phyloP scores from a whole-genome alignment of 2,888 invertebrate species.

The Chirona hameri region DNA sequence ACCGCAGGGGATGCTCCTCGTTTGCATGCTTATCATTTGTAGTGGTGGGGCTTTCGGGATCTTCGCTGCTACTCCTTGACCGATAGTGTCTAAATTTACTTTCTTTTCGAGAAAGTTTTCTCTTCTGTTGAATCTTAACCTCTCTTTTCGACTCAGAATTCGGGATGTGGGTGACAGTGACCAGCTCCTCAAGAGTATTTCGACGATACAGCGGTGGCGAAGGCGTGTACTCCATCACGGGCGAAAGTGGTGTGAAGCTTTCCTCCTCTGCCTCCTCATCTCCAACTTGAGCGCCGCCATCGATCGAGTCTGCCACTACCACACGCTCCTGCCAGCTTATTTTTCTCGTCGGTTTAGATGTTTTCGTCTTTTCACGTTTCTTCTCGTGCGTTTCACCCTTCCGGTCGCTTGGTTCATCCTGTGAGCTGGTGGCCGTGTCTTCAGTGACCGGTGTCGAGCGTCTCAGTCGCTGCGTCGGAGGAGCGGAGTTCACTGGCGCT shows the following conservation, averaged over 20 bases:
- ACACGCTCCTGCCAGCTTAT: neutral
- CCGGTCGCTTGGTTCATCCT: too few relatives aligned
- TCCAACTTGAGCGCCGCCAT: neutral
- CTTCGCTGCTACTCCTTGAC: too few relatives aligned
- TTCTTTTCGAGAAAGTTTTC: neutral
- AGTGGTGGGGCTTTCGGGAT: too few relatives aligned
- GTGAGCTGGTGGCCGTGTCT: too few relatives aligned
- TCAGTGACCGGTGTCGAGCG: too few relatives aligned
- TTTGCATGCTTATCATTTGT: too few relatives aligned
- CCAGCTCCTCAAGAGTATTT: neutral
- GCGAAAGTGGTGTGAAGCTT: neutral
- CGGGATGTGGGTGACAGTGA: neutral
- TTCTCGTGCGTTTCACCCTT: too few relatives aligned
- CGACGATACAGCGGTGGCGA: neutral
- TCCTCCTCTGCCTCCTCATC: neutral
- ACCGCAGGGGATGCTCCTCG: neutral
- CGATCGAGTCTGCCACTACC: neutral
- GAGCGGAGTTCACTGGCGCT: too few relatives aligned
- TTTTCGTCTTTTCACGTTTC: too few relatives aligned
- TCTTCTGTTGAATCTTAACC: neutral
- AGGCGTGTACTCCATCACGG: neutral
- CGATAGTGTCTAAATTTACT: neutral
- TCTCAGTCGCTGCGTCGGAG: too few relatives aligned
- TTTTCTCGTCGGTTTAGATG: neutral
- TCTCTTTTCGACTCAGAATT: neutral